Evolutionary conservation across 1,140 invertebrate species (phyloP), one percentile per base, ranked within the genome.

Genomic region (Trissolcus basalis): DNA sequence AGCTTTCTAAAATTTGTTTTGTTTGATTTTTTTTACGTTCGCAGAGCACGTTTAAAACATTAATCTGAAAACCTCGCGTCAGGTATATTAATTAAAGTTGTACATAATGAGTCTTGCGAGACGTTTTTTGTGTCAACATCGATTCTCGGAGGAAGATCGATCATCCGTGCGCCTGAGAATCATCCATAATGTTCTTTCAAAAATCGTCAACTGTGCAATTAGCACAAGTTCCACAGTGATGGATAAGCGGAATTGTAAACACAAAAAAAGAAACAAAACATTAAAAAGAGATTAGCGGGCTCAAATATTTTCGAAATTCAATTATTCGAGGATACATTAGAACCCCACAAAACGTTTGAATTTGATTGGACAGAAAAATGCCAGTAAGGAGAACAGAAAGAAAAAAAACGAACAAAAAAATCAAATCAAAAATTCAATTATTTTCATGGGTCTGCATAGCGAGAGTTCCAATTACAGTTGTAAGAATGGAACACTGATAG

Each of bases 361-460:
- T 11, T 39, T 39, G 9, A 39, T 11, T 39, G 36, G 1, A 8
- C 9, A 39, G 3, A 39, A 1, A n/a, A 39, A 39, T 39, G 10
- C 10, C 10, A 5, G 33, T 35, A 6, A 5, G 33, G 33, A 35
- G 10, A 6, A 35, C 36, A 8, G 36, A 1, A 39, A 11, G 36
- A 9, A 39, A 11, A 11, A 39, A 4, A 8, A 8, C 12, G 2
- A 36, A 39, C 12, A 53, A 59, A 53, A 45, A 59, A 49, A 39
- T 9, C 39, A 27, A 60, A 70, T 70, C 58, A 71, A 63, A 71
- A 63, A 70, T 63, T 63, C 59, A 71, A 71, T 71, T 71, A 71
- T 63, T 61, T 61, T 61, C 41, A 16, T 41, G 27, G 10, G 5
- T 12, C 15, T 14, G 48, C 14, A 39, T 48, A 4, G 35, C 15